Evolutionary conservation across 2,797 vertebrate species (phyloP), one percentile per base, ranked within the genome.

Genomic region (Gadopsis marmoratus): DNA sequence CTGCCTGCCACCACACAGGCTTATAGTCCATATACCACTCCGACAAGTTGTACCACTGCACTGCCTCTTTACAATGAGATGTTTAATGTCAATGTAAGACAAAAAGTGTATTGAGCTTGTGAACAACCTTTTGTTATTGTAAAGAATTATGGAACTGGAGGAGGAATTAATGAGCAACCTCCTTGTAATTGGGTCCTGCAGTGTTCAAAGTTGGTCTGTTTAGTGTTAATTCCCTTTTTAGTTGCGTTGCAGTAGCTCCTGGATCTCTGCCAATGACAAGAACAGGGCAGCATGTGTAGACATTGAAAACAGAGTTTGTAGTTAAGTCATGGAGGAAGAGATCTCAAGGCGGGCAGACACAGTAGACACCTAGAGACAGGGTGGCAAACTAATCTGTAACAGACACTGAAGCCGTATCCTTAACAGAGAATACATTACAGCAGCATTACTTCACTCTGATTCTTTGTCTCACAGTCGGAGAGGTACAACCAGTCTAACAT

Each of bases 381-480:
- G 65, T n/a, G 35, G 41, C 41, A 55, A 62, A 54, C 48, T 56
- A 43, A 71, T 66, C 86, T 77, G 61, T 33, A 77, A 33, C 35
- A 56, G 61, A 71, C 53, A 71, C 72, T 45, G n/a, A 74, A 48
- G 63, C 53, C 48, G 26, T 63, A 74, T 73, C 80, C 68, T 74
- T 56, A 74, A 81, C 43, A 48, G 55, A 74, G 76, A 83, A 72
- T 83, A 63, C n/a, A 41, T 83, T 81, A 79, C 77, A 78, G 53
- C 76, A 35, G 63, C 55, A 71, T 72, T 68, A 64, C 68, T 79
- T 67, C 37, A 64, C 21, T 75, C 33, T 26, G 39, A 71, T 17
- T 69, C 63, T 71, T 59, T 69, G 74, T 50, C 65, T 75, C 56
- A 47, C 53, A 48, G 66, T 19, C 55, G 51, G 26, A 75, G 31